Evolutionary conservation across 2,888 invertebrate genomes (phyloP).

Genomic region (Torymus aiolomorphi): DNA sequence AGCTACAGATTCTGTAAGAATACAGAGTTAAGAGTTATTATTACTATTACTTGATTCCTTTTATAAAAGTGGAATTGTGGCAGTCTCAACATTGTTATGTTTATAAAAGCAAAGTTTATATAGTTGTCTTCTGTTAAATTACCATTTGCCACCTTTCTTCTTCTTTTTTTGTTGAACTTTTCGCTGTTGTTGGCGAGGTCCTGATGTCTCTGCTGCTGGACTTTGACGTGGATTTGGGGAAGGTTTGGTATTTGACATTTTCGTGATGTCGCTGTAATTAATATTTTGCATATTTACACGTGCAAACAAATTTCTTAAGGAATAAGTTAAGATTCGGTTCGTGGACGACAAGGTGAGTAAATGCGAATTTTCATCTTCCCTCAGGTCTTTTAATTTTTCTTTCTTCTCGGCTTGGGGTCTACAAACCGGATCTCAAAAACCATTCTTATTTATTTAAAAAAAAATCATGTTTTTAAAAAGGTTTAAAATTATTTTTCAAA

Average conservation of each 20-base stretch:
- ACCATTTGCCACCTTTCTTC: constrained; percentile 80
- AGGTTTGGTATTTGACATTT: constrained; percentile 74
- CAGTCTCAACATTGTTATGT: constrained; percentile 25
- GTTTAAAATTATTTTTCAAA: no score
- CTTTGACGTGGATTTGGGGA: constrained; percentile 78
- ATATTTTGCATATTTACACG: constrained; percentile 28
- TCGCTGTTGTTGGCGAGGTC: constrained; percentile 84
- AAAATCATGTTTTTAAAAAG: no score
- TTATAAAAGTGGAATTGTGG: constrained; percentile 36
- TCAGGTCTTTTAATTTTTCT: no score
- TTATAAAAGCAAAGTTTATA: constrained; percentile 19
- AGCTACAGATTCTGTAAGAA: constrained; percentile 53
- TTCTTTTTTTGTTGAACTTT: constrained; percentile 87
- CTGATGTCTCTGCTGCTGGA: constrained; percentile 78
- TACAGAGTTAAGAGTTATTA: constrained; percentile 32
- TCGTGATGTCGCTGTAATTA: constrained; percentile 76
- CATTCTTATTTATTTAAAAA: no score
- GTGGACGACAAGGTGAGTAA: no score
- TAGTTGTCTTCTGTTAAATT: constrained; percentile 57
- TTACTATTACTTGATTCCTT: background rate
- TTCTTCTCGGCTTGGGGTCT: no score
- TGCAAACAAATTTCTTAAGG: constrained; percentile 3
- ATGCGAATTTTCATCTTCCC: no score
- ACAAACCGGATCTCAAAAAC: no score
- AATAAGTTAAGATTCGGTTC: no score